Evolutionary conservation across 1,140 invertebrate genomes (phyloP), one percentile per base, ranked within the genome.

Genomic region (Cydia amplana): DNA sequence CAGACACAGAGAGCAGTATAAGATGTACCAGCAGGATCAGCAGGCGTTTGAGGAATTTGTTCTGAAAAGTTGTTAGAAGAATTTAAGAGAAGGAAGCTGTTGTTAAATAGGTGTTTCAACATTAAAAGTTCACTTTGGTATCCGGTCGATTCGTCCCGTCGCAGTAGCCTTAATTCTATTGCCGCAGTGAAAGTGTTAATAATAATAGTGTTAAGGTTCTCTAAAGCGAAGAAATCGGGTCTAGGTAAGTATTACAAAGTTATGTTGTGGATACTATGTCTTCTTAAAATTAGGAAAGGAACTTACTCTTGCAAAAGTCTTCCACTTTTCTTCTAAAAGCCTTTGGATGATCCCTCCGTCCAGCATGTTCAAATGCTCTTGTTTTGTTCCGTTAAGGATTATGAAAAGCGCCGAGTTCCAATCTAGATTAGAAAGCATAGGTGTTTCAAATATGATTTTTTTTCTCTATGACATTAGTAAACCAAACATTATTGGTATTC

Each of bases 381-480:
- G 97, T 90, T 99, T 99, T 25, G 97, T 97, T 76, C 99, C 99
- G 87, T 99, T 99, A 46, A 99, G 94, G 82, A 99, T 99, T 76
- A 99, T 99, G 92, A 99, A 99, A 28, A 99, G 93, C 1, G 99
- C 98, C 0, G 99, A 99, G 91, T 99, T 99, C 97, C 98, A 99
- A 94, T 99, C 98, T 99, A 83, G 67, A 94, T 93, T 84, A 74
- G 82, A 72, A 75, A 72, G 7, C 12, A 72, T 74, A 49, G 46
- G 16, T 49, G 16, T 40, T 1, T 40, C 7, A 40, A 10, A 40
- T 40, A 40, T 40, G 36, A 10, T 40, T 4, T 4, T 25, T 25
- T n/a, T n/a, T n/a, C n/a, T n/a, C n/a, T n/a, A n/a, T n/a, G n/a
- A 9, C 9, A 40, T 10, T 40, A 40, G 7, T 40, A 40, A 40